These are phyloP conservation scores for Euplagia quadripunctaria DNA, from an alignment of 2,888 invertebrate species.

Conservation along the genomic window DNA sequence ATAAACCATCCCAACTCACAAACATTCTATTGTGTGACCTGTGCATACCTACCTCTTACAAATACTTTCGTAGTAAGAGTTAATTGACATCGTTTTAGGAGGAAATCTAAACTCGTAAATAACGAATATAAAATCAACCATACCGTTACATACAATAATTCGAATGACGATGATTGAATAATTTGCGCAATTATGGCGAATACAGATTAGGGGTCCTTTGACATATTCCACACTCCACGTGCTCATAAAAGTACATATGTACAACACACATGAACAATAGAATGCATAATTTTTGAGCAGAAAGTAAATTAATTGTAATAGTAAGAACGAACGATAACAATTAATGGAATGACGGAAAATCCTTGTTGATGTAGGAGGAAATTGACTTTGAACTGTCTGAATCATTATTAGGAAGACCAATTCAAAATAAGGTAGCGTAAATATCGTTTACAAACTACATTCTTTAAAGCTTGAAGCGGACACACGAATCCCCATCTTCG, in stretches of 20 bases:
- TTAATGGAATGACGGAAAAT: slow-evolving; percentile 4
- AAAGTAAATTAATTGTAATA: slow-evolving; percentile 3
- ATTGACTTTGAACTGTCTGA: not conserved
- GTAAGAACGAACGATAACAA: not conserved
- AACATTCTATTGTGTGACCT: not conserved
- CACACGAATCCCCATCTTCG: not conserved
- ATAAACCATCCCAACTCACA: no score
- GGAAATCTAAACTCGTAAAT: not conserved
- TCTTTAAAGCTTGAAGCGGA: not conserved
- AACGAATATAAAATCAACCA: not conserved
- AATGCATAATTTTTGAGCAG: not conserved
- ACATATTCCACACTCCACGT: not conserved
- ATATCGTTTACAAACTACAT: no score
- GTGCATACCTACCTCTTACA: not conserved
- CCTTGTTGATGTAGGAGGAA: not conserved
- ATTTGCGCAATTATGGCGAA: slow-evolving; percentile 16
- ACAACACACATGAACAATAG: no score
- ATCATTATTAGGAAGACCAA: not conserved
- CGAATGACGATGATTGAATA: not conserved
- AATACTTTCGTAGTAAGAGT: not conserved
- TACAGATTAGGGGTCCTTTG: slow-evolving; percentile 15
- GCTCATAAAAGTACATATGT: not conserved
- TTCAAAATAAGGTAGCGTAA: no score
- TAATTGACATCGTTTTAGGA: not conserved
- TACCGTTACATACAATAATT: not conserved